Base-by-base conservation (phyloP, 1,140 invertebrate species). In the Panulirus ornatus region DNA sequence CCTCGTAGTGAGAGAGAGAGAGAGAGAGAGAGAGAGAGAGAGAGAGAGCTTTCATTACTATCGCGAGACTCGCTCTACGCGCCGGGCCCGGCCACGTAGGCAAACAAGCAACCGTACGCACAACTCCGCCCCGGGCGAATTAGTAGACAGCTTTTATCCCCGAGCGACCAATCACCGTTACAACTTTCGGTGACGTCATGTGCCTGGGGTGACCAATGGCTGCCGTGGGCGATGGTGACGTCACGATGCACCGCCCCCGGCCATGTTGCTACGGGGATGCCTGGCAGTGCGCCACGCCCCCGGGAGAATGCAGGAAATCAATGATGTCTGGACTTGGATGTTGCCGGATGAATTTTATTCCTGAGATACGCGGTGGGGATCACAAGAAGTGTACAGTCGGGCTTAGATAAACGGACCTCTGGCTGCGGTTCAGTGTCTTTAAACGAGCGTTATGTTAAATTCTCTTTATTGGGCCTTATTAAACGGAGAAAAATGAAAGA, bases 211-310 rank as follows among this genome's bases (percentile, higher is more conserved):
- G 79, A 73, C 86, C 86, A 88, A 88, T 88, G 44, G 63, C 63
- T 82, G 78, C 86, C 86, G n/a, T 44, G 34, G 86, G 86, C 76
- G 63, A 81, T 82, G 58, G 44, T 88, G 86, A 82, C 86, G 86
- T 88, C 86, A 88, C 78, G 54, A 88, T 83, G 87, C 79, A 83
- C 87, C 87, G 87, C 87, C 87, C 87, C 47, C 71, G 79, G 87
- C 79, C 79, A 89, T 58, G 79, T 89, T 89, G 87, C 87, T 89
- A 89, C 79, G 87, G 87, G 87, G 87, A 82, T 88, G 86, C 78
- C 86, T 88, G 86, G 30, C 86, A 73, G 58, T 71, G 87, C 47
- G 87, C 87, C 87, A 89, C 87, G 87, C 87, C 87, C 79, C 87
- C 70, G 79, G 87, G 40, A 83, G 79, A 84, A 83, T 83, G 66